These are phyloP conservation scores for Coenonympha glycerion DNA, from an alignment of 2,888 invertebrate species.

Conservation along the genomic window DNA sequence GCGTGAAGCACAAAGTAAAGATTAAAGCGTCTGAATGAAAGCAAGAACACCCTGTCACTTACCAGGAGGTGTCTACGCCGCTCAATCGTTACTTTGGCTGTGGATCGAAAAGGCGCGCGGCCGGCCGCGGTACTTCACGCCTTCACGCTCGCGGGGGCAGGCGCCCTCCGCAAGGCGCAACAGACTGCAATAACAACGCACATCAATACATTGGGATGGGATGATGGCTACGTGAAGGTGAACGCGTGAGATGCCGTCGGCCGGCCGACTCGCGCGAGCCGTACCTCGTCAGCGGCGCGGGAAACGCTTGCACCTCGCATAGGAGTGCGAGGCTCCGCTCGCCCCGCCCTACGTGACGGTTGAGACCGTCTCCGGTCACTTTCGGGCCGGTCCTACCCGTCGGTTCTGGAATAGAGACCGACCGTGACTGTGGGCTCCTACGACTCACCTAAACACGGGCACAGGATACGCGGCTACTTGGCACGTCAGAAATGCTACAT, in stretches of 20 bases:
- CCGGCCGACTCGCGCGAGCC: conserved; percentile 45
- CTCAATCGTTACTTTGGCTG: conserved; percentile 75
- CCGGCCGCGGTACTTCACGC: conserved; percentile 73
- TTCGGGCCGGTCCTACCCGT: conserved; percentile 83
- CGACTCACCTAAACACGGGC: conserved; percentile 82
- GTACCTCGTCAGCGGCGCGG: conserved; percentile 87
- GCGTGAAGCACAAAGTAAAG: conserved; percentile 73
- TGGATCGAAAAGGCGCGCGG: conserved; percentile 61
- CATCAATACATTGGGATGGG: conserved; percentile 67
- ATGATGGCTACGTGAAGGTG: conserved; percentile 66
- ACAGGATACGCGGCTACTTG: conserved; percentile 82
- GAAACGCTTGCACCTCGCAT: conserved; percentile 87
- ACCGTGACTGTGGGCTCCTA: conserved; percentile 43
- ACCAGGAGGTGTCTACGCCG: conserved; percentile 72
- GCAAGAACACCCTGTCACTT: conserved; percentile 75
- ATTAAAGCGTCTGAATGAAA: conserved; percentile 70
- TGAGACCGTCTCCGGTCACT: conserved; percentile 78
- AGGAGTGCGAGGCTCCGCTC: conserved; percentile 78
- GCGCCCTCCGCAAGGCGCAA: conserved; percentile 64
- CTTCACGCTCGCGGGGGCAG: conserved; percentile 64
- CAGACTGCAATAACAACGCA: conserved; percentile 72
- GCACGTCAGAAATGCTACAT: conserved; percentile 79
- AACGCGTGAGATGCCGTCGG: conserved; percentile 67
- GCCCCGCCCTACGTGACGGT: conserved; percentile 69
- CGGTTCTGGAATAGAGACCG: conserved; percentile 76